A percentile compares a stretch with the other conserved stretches of the same genome.
phyloP scores from a whole-genome alignment of 1,140 invertebrate species.

The Drosophila ironensis region DNA sequence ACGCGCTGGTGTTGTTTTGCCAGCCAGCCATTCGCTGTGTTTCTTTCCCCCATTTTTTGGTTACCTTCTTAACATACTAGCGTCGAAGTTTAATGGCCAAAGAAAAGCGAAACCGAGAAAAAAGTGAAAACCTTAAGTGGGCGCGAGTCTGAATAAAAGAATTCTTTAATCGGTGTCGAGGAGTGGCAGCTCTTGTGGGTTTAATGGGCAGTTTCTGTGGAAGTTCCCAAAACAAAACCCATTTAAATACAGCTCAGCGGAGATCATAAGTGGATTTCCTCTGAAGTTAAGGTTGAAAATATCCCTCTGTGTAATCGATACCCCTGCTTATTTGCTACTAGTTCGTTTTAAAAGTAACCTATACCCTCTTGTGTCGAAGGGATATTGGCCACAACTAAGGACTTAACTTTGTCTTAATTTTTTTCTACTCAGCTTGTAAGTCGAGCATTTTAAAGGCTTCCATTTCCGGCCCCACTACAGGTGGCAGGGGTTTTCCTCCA shows the following conservation, averaged over 20 bases:
- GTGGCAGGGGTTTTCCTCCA: background rate
- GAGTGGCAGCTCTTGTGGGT: background rate
- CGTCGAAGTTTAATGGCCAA: constrained; percentile 47
- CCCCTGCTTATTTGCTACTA: too few species aligned
- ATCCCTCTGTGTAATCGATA: too few species aligned
- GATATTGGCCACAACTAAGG: too few species aligned
- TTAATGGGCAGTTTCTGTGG: too few species aligned
- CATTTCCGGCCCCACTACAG: constrained; percentile 10
- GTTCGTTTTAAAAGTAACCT: too few species aligned
- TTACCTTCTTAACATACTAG: constrained; percentile 10
- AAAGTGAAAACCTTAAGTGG: constrained; percentile 60
- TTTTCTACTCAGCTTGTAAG: background rate
- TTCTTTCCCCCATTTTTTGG: constrained; percentile 3
- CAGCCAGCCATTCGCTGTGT: background rate
- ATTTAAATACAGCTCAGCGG: too few species aligned
- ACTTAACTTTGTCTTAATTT: constrained; percentile 1
- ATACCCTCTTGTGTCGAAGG: too few species aligned
- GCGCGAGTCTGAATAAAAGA: constrained; percentile 38
- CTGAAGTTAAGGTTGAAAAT: too few species aligned
- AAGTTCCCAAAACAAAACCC: too few species aligned
- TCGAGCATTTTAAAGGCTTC: constrained; percentile 39
- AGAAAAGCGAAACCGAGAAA: constrained; percentile 63
- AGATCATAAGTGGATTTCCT: too few species aligned
- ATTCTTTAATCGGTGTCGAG: constrained; percentile 35
- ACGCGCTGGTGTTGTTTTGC: constrained; percentile 32